These are phyloP conservation scores for Montipora foliosa DNA, from an alignment of 64 coral and sea anemone species.

Conservation along the genomic window DNA sequence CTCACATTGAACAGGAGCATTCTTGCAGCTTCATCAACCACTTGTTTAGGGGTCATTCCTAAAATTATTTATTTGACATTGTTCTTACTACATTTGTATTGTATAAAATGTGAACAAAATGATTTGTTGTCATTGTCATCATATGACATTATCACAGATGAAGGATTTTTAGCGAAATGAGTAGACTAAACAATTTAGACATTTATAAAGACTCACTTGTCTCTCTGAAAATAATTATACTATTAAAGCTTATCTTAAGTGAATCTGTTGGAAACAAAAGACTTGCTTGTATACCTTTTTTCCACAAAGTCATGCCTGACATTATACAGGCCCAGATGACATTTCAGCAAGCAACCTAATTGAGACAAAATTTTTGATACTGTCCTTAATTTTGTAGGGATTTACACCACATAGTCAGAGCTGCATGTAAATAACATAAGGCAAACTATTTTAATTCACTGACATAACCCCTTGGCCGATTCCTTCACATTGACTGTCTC, in stretches of 20 bases:
- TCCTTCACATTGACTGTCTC: slow-evolving; percentile 56
- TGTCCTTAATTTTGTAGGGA: not conserved
- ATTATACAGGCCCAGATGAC: slow-evolving; percentile 35
- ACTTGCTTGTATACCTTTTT: slow-evolving; percentile 16
- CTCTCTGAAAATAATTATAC: too few relatives aligned
- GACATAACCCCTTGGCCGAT: slow-evolving; percentile 69
- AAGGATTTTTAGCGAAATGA: too few relatives aligned
- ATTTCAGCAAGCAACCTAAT: slow-evolving; percentile 55
- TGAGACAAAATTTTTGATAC: not conserved
- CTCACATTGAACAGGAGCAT: slow-evolving; percentile 47
- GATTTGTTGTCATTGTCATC: not conserved
- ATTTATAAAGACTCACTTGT: too few relatives aligned
- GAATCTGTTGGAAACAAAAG: too few relatives aligned
- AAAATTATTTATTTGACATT: not conserved
- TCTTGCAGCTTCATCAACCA: slow-evolving; percentile 18
- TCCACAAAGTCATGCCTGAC: slow-evolving; percentile 50
- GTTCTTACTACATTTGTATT: too few relatives aligned
- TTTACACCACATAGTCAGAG: not conserved
- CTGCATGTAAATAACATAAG: too few relatives aligned
- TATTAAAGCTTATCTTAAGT: too few relatives aligned
- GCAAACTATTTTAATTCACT: too few relatives aligned
- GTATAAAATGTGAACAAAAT: too few relatives aligned
- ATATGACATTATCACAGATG: too few relatives aligned
- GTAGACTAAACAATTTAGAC: too few relatives aligned
- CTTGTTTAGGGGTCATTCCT: slow-evolving; percentile 39